A percentile compares a stretch with the other conserved stretches of the same genome.
Evolutionary conservation across 2,797 vertebrate species (phyloP).

Genomic region (Acanthiza pusilla): DNA sequence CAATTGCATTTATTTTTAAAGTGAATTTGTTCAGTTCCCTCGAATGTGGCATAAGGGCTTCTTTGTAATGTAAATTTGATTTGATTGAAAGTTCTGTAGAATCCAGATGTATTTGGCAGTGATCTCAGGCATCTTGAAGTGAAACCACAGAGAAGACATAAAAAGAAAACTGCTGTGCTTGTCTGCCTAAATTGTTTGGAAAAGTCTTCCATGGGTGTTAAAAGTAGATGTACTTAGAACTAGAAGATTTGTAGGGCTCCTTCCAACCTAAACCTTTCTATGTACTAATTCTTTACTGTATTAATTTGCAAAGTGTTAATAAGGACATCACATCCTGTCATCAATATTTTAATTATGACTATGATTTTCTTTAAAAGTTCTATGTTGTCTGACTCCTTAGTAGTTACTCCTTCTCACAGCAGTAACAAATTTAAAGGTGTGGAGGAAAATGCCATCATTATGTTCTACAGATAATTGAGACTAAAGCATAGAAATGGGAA

Average conservation of each 20-base stretch:
- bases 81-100: constrained; percentile 35
- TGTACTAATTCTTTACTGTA: neutral
- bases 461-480: neutral
- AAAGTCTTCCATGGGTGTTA: neutral
- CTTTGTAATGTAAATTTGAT: constrained; percentile 68
- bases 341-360: neutral
- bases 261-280: neutral
- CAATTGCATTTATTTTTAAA: constrained; percentile 58
- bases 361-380: neutral
- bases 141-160: neutral
- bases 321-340: neutral
- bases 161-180: neutral
- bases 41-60: constrained; percentile 16
- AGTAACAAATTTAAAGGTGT: neutral
- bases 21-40: constrained; percentile 29
- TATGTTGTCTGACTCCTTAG: neutral
- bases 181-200: neutral
- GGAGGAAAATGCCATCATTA: neutral
- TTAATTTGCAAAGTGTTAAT: neutral
- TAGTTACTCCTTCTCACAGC: neutral
- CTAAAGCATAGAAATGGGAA: neutral
- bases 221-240: neutral
- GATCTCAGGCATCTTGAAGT: neutral
- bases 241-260: neutral
- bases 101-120: neutral